phyloP scores from a whole-genome alignment of 2,888 invertebrate genomes.

The Melipona beecheii region DNA sequence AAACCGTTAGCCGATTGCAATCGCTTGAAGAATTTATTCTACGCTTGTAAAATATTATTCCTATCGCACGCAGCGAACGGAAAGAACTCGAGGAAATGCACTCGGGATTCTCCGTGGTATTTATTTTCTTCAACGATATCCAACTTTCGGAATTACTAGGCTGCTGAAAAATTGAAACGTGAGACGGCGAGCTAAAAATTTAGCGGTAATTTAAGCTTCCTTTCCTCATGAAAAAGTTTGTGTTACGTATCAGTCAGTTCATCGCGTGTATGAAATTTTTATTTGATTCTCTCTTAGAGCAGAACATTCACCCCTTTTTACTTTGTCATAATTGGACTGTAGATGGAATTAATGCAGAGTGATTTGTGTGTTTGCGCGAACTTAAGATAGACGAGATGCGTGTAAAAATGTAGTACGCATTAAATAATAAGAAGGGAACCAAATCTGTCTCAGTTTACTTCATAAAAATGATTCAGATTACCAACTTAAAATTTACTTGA shows the following conservation, averaged over 20 bases:
- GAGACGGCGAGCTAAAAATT: not conserved
- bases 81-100: slow-evolving; percentile 1
- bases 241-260: no score
- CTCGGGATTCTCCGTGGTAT: not conserved
- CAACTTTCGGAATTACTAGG: not conserved
- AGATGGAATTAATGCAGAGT: no score
- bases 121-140: not conserved
- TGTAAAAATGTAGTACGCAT: no score
- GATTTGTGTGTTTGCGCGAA: no score
- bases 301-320: no score
- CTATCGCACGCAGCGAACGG: not conserved
- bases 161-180: not conserved
- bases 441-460: no score
- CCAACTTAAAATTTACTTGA: not conserved
- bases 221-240: not conserved
- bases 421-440: no score
- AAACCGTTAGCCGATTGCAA: slow-evolving; percentile 15
- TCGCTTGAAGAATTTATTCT: slow-evolving; percentile 7
- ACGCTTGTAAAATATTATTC: slow-evolving; percentile 1
- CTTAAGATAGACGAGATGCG: no score
- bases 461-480: no score
- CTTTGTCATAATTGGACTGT: no score
- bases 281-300: no score
- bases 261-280: no score
- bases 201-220: not conserved